A percentile compares a stretch with the other conserved stretches of the same genome.
Evolutionary conservation across 2,888 invertebrate species (phyloP).

Genomic region (Podotricha telesiphe): DNA sequence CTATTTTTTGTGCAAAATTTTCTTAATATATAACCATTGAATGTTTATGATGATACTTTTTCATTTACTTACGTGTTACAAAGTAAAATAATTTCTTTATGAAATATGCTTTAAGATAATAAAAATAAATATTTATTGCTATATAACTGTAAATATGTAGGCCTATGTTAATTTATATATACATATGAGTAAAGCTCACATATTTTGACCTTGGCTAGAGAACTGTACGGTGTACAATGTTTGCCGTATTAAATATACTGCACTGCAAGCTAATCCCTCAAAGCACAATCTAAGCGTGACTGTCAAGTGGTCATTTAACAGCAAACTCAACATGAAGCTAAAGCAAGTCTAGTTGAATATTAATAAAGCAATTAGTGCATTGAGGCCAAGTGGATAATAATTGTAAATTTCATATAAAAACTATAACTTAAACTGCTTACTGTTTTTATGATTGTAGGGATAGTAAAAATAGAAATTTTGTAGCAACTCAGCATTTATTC

Average conservation of each 20-base stretch:
- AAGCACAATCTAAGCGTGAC: conserved; percentile 30
- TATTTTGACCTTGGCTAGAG: conserved; percentile 19
- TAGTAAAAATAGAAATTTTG: too few species aligned
- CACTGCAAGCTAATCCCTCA: conserved; percentile 27
- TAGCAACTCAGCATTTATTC: too few species aligned
- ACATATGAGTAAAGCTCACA: not conserved
- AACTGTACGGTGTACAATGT: conserved; percentile 2
- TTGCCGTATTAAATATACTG: conserved; percentile 30
- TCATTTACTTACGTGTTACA: too few species aligned
- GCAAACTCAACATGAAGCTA: conserved; percentile 28
- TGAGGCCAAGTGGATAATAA: conserved; percentile 23
- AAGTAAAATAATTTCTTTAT: too few species aligned
- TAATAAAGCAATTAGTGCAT: conserved; percentile 39
- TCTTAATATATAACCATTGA: too few species aligned
- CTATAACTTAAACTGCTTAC: not conserved
- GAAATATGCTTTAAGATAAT: too few species aligned
- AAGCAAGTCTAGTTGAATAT: conserved; percentile 34
- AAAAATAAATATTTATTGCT: too few species aligned
- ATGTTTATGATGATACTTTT: too few species aligned
- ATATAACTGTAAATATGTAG: not conserved
- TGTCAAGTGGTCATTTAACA: conserved; percentile 34
- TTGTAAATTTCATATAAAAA: conserved; percentile 16
- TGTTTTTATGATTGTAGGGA: not conserved
- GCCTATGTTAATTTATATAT: not conserved
- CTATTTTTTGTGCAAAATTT: too few species aligned